These are phyloP conservation scores for Sorex fumeus DNA, from an alignment of 2,113 vertebrate genomes.

Conservation along the genomic window DNA sequence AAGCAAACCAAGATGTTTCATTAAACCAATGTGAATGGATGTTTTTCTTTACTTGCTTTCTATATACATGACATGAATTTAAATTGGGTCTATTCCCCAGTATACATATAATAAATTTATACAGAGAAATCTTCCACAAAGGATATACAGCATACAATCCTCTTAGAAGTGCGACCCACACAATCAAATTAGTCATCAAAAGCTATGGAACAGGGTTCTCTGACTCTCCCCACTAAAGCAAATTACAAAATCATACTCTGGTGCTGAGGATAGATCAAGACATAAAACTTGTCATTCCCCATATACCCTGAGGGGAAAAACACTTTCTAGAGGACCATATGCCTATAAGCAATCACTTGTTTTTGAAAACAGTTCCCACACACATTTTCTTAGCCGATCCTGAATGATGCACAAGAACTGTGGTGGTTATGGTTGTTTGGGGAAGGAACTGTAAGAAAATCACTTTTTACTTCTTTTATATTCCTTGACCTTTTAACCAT, in stretches of 20 bases:
- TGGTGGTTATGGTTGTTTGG: neutral
- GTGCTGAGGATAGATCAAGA: neutral
- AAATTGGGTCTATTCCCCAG: constrained; percentile 41
- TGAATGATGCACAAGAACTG: neutral
- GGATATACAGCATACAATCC: constrained; percentile 35
- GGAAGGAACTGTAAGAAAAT: neutral
- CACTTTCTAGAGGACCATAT: neutral
- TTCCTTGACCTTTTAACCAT: constrained; percentile 26
- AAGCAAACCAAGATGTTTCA: constrained; percentile 51
- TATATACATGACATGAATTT: constrained; percentile 53
- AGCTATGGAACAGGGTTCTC: constrained; percentile 35
- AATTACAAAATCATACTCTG: constrained; percentile 17
- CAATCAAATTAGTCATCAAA: constrained; percentile 39
- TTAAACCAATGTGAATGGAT: constrained; percentile 66
- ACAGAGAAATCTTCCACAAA: constrained; percentile 63
- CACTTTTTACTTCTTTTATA: constrained; percentile 36
- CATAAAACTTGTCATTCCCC: neutral
- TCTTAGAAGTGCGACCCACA: constrained; percentile 36
- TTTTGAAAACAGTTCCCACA: neutral
- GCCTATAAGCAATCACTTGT: constrained; percentile 8
- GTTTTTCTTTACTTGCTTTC: constrained; percentile 40
- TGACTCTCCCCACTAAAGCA: neutral
- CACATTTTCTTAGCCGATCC: neutral
- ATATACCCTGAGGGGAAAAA: neutral
- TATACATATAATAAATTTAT: constrained; percentile 50